A percentile compares a stretch with the other conserved stretches of the same genome.
phyloP scores from a whole-genome alignment of 2,888 invertebrate species.

The Myathropa florea region DNA sequence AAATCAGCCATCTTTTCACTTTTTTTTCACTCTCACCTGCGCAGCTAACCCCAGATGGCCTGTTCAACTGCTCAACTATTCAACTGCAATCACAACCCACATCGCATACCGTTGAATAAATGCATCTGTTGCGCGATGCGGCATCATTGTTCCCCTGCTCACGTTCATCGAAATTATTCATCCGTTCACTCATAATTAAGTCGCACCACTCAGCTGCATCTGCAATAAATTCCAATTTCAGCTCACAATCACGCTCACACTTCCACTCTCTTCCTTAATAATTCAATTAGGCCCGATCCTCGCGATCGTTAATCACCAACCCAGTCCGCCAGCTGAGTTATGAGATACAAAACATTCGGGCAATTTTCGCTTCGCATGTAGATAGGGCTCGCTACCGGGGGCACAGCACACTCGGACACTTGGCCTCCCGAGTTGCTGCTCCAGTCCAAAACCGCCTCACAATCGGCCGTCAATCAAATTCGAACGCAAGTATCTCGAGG shows the following conservation, averaged over 20 bases:
- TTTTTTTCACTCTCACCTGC: neutral
- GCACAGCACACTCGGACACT: neutral
- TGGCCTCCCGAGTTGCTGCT: neutral
- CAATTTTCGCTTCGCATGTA: conserved; percentile 33
- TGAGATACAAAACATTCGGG: conserved; percentile 33
- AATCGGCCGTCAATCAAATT: conserved; percentile 54
- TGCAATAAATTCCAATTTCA: conserved; percentile 38
- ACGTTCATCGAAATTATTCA: neutral
- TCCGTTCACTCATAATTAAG: neutral
- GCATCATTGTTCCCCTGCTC: neutral
- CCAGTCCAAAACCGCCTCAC: neutral
- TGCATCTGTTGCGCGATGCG: neutral
- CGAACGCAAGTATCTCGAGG: conserved; percentile 22
- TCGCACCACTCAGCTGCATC: neutral
- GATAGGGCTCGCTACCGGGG: neutral
- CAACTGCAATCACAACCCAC: neutral
- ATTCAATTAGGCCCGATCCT: conserved; percentile 36
- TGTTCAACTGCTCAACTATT: neutral
- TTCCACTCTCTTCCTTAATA: conserved; percentile 27
- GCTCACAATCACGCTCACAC: conserved; percentile 22
- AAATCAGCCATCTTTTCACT: neutral
- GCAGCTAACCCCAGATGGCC: neutral
- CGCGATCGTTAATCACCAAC: conserved; percentile 22
- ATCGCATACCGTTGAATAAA: neutral
- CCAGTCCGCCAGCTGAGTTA: conserved; percentile 5